Base-by-base conservation (phyloP, 2,797 vertebrate genomes). In the Sciurus vulgaris region DNA sequence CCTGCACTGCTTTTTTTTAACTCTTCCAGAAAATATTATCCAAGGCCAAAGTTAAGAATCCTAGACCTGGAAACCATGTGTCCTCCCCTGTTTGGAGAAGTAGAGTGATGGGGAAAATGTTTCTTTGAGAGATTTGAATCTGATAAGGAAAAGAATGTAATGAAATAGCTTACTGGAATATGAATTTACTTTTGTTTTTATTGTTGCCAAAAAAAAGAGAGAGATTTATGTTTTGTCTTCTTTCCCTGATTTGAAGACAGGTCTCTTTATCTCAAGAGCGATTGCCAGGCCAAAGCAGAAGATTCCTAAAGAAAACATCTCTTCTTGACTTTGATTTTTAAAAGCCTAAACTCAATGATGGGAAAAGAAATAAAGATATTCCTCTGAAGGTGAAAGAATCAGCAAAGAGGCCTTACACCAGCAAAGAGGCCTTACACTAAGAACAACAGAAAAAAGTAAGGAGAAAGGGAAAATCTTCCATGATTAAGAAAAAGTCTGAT, bases 301-400 rank as follows among this genome's bases (percentile, higher is more conserved):
- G n/a, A 7, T 76, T 93, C 38, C 82, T 70, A 7, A 91, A 94
- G 15, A 89, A 47, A 82, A 26, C 17, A 47, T 54, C 28, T 86
- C 81, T 81, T 84, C 86, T 86, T 88, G 89, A 49, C 59, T 94
- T 89, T 87, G 61, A 10, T 65, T 85, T 94, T 51, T 85, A 77
- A 93, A 96, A 93, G 26, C 18, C 59, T 81, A 67, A 72, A 44
- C 22, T 54, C 33, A 93, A 14, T 56, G 4, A 88, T 4, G 67
- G 44, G 59, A n/a, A 82, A 82, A 73, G 4, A 17, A 69, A 83
- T n/a, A 81, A 20, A 85, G 14, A 54, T 26, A 28, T 86, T 17
- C 35, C 41, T 91, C 89, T 47, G 35, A 95, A 4, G 28, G 28
- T 18, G 1, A 30, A 89, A 70, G 44, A n/a, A 28, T 73, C 67